Base-by-base conservation (phyloP, 2,888 invertebrate species). In the Agrotis segetum region DNA sequence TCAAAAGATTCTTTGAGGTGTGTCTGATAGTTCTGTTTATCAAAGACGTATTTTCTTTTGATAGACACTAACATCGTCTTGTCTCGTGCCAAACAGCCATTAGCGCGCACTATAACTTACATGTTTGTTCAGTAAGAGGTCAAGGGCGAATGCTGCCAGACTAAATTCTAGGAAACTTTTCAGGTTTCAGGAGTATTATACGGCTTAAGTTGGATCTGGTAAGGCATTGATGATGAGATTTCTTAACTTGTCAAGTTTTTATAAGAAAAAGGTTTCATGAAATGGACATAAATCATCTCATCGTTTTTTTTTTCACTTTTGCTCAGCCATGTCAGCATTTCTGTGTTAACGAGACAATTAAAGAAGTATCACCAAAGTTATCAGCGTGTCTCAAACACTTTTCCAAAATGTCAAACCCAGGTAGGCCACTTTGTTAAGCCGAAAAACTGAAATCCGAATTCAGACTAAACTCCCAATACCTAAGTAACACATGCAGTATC, bases 121-220 rank as follows among this genome's bases (percentile, higher is more conserved):
- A 55, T 73, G 73, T 53, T 63, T 52, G 16, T 68, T 60, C 11
- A 67, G 49, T 24, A 61, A 70, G 17, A 56, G 71, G 71, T 17
- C 64, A 40, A 50, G 60, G 44, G n/a, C 44, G 21, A 29, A 44
- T 3, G 24, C 17, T 47, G 19, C n/a, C 24, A 47, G 44, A 60
- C 47, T 19, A 13, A 24, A 40, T 61, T 17, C 40, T 58, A 21
- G 3, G 50, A 46, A 52, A 56, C 19, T 34, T 34, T 17, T 7
- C 3, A 59, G 9, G 17, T 53, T 52, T 1, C 1, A 47, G 46
- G 13, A 34, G 56, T n/a, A 13, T 34, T 6, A n/a, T 34, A 56
- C n/a, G 13, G 56, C 56, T n/a, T 56, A 0, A 56, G 16, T 6
- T n/a, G 56, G 34, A 56, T n/a, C 17, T 1, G 34, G 56, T 29